phyloP scores from a whole-genome alignment of 2,888 invertebrate species.

The Halocaridina rubra region DNA sequence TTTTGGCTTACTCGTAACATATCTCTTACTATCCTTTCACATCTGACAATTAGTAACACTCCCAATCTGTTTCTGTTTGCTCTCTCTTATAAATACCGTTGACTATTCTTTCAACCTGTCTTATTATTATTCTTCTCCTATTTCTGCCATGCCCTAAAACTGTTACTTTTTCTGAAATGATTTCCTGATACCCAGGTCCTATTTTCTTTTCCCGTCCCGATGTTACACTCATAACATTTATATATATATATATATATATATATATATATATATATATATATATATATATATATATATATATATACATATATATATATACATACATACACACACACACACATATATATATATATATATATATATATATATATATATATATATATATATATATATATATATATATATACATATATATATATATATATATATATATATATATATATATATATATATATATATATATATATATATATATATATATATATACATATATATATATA shows the following conservation, averaged over 20 bases:
- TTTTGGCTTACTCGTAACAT: too few species aligned
- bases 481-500: neutral
- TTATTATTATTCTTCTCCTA: too few species aligned
- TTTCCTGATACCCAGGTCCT: too few species aligned
- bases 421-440: slow-evolving; percentile 40
- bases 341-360: slow-evolving; percentile 33
- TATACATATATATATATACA: neutral
- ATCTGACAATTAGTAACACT: too few species aligned
- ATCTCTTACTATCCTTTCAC: too few species aligned
- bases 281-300: slow-evolving; percentile 8
- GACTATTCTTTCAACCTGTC: too few species aligned
- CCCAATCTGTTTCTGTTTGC: too few species aligned
- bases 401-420: slow-evolving; percentile 35
- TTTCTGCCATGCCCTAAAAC: too few species aligned
- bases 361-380: slow-evolving; percentile 20
- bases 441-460: slow-evolving; percentile 32
- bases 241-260: slow-evolving; percentile 1
- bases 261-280: slow-evolving; percentile 8
- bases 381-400: slow-evolving; percentile 30
- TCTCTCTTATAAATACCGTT: too few species aligned
- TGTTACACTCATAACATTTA: neutral
- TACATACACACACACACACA: slow-evolving; percentile 5
- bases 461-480: neutral
- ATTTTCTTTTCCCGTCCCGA: too few species aligned
- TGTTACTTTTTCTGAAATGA: too few species aligned